Evolutionary conservation across 2,888 invertebrate species (phyloP).

Genomic region (Hydraecia micacea): DNA sequence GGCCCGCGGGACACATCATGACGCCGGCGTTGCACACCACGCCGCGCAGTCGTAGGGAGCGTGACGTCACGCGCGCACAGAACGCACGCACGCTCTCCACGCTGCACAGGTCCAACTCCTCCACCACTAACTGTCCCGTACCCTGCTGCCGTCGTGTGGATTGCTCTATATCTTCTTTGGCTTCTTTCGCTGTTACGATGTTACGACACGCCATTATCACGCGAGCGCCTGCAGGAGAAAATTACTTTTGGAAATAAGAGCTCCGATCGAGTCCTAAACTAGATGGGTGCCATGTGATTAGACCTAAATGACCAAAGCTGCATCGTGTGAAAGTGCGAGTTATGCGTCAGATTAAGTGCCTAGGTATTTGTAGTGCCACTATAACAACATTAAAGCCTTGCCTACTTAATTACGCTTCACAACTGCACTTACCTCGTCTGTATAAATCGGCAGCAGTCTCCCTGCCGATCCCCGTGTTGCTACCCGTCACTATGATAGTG

Average conservation of each 20-base stretch:
- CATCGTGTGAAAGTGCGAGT: not conserved
- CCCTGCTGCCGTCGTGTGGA: constrained; percentile 52
- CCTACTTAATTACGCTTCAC: not conserved
- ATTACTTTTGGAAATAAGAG: not conserved
- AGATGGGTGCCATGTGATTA: not conserved
- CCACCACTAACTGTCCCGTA: constrained; percentile 78
- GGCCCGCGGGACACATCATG: constrained; percentile 91
- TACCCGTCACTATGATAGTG: constrained; percentile 89
- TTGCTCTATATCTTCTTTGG: constrained; percentile 85
- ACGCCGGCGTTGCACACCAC: constrained; percentile 74
- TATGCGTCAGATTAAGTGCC: not conserved
- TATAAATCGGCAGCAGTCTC: constrained; percentile 91
- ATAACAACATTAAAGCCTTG: not conserved
- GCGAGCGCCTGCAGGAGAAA: constrained; percentile 80
- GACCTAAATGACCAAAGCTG: not conserved
- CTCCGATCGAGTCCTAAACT: not conserved
- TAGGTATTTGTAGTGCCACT: not conserved
- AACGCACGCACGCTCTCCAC: constrained; percentile 90
- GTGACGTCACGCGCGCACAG: constrained; percentile 79
- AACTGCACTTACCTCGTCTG: constrained; percentile 77
- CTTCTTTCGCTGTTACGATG: constrained; percentile 84
- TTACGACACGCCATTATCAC: constrained; percentile 88
- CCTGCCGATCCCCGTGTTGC: constrained; percentile 93
- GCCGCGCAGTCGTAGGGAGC: constrained; percentile 73
- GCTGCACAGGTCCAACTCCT: constrained; percentile 89